These are phyloP conservation scores for Channa argus DNA, from an alignment of 2,113 vertebrate species.

Conservation along the genomic window DNA sequence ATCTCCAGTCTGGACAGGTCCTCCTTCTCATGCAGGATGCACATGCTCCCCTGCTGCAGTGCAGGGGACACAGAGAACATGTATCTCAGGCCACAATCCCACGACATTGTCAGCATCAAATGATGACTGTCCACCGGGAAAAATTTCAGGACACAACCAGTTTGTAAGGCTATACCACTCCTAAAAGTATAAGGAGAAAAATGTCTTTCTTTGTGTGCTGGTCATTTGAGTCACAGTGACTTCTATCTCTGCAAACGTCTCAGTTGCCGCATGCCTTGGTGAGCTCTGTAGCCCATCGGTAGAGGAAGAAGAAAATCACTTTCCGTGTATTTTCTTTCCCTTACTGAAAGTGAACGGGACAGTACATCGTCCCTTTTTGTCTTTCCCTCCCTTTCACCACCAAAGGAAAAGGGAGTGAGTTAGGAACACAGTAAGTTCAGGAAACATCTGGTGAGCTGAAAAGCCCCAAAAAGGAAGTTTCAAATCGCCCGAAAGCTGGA, in stretches of 20 bases:
- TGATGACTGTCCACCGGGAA: constrained; percentile 23
- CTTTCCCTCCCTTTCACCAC: constrained; percentile 43
- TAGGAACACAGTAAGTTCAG: constrained; percentile 66
- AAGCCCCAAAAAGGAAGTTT: constrained; percentile 90
- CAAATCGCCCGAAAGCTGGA: constrained; percentile 86
- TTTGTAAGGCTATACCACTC: constrained; percentile 16
- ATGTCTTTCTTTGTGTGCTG: not conserved
- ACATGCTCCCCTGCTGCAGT: constrained; percentile 87
- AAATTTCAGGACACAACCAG: constrained; percentile 14
- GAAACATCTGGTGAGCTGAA: constrained; percentile 90
- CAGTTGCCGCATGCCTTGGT: constrained; percentile 5
- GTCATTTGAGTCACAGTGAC: constrained; percentile 18
- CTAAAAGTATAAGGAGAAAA: constrained; percentile 4
- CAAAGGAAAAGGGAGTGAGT: constrained; percentile 53
- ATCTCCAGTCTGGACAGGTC: constrained; percentile 91
- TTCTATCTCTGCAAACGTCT: constrained; percentile 27
- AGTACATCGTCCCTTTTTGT: constrained; percentile 35
- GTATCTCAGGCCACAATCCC: constrained; percentile 96
- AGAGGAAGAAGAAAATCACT: not conserved
- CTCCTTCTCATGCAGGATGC: constrained; percentile 90
- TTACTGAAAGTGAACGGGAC: constrained; percentile 49
- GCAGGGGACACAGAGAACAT: constrained; percentile 91
- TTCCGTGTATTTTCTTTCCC: constrained; percentile 25
- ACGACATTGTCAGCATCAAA: constrained; percentile 86
- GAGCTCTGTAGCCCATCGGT: constrained; percentile 19